A percentile compares a stretch with the other conserved stretches of the same genome.
phyloP scores from a whole-genome alignment of 2,797 vertebrate genomes.

The Coregonus sp. region DNA sequence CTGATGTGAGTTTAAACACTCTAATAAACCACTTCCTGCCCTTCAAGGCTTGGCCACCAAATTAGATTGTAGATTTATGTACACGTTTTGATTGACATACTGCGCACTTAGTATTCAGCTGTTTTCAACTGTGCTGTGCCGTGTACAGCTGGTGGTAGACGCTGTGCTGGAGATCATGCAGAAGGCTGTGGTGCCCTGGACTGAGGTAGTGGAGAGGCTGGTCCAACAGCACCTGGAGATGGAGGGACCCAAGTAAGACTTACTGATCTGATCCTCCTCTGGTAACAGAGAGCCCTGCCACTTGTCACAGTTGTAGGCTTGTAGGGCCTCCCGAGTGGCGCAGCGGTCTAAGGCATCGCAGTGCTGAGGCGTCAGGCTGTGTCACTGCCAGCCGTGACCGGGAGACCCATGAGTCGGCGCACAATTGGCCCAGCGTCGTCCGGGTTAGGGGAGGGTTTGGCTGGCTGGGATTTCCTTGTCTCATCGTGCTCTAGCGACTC shows the following conservation, averaged over 20 bases:
- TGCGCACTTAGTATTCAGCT: background rate
- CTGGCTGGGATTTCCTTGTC: too few species aligned
- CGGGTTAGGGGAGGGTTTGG: too few species aligned
- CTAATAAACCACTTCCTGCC: background rate
- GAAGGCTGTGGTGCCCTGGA: constrained; percentile 92
- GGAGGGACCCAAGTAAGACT: constrained; percentile 89
- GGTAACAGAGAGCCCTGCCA: background rate
- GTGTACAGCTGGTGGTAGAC: constrained; percentile 87
- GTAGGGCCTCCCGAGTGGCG: background rate
- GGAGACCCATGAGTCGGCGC: too few species aligned
- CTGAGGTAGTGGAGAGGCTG: constrained; percentile 85
- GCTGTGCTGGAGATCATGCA: constrained; percentile 94
- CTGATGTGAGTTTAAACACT: constrained; percentile 78
- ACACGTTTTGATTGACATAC: background rate
- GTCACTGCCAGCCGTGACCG: too few species aligned
- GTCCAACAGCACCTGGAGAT: constrained; percentile 90
- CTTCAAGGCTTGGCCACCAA: background rate
- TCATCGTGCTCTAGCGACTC: too few species aligned
- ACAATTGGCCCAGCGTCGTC: too few species aligned
- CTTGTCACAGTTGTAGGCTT: background rate
- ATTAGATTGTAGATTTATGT: background rate
- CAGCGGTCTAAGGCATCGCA: too few species aligned
- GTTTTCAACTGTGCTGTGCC: constrained; percentile 14
- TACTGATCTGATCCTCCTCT: background rate
- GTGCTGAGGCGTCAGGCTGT: too few species aligned